A percentile compares a stretch with the other conserved stretches of the same genome.
Conservation (phyloP, 1,140 invertebrate genomes). For the Coelopa frigida region DNA sequence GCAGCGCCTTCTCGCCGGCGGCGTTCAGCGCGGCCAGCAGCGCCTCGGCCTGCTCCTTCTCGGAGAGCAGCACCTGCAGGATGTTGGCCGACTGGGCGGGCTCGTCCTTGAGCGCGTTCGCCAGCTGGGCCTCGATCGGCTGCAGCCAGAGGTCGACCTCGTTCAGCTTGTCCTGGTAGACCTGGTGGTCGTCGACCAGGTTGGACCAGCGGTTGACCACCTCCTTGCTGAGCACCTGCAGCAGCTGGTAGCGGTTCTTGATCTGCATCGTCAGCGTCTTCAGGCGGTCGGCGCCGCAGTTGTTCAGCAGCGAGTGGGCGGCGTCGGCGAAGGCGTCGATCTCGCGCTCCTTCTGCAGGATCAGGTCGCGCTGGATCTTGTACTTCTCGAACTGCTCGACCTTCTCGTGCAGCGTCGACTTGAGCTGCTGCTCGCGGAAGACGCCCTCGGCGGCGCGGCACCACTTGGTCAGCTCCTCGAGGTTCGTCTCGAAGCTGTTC, state of each 20-base stretch:
- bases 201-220: conserved; percentile 79
- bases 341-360: conserved; percentile 68
- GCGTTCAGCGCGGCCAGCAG: conserved; percentile 64
- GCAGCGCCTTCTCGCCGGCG: conserved; percentile 77
- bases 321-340: conserved; percentile 86
- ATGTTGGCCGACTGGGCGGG: conserved; percentile 49
- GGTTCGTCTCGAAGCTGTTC: conserved; percentile 76
- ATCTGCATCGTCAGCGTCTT: conserved; percentile 85
- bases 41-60: conserved; percentile 75
- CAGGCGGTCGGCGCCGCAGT: conserved; percentile 75
- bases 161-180: conserved; percentile 68
- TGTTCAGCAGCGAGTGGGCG: conserved; percentile 77
- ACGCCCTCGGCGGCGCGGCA: conserved; percentile 73
- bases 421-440: conserved; percentile 77
- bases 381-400: conserved; percentile 64
- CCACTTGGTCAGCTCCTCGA: conserved; percentile 77
- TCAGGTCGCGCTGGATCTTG: conserved; percentile 63
- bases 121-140: conserved; percentile 67
- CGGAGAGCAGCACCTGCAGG: conserved; percentile 68
- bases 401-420: conserved; percentile 75
- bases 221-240: conserved; percentile 79
- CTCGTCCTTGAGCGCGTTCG: conserved; percentile 54
- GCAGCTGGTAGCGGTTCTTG: conserved; percentile 78
- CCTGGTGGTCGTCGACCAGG: conserved; percentile 75
- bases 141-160: conserved; percentile 71